Base-by-base conservation (phyloP, 1,140 invertebrate species). In the Eubasilissa regina region DNA sequence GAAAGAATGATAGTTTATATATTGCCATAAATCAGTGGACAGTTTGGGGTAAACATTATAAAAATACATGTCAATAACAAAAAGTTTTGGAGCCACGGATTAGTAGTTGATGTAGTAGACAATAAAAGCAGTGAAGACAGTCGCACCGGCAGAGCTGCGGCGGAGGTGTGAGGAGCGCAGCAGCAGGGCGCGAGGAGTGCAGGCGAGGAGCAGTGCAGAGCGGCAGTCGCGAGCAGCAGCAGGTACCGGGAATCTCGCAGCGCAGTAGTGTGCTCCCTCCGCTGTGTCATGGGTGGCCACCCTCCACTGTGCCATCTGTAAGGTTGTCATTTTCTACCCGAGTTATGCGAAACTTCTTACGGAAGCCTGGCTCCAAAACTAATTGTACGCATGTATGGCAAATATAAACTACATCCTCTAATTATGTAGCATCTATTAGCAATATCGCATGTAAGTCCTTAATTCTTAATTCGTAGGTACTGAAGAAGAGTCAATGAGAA, bases 311-410 rank as follows among this genome's bases (percentile, higher is more conserved):
- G 53, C 68, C 44, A 80, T 80, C 81, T 82, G 81, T 58, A 82
- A 82, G 81, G 81, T 82, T 82, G 79, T 77, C 75, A 82, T 82
- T 79, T 51, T 75, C 81, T 62, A 80, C 75, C 81, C 81, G 75
- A 80, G 75, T 82, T 66, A 82, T 82, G 70, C 68, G 66, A 78
- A 82, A 82, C 77, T 81, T 70, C 77, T 78, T 56, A 73, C 47
- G 6, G 47, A 53, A 66, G 15, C 45, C 70, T 64, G 77, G 66
- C 80, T 73, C 80, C 80, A 81, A 81, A 79, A 79, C 74, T 58
- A 45, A 74, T 66, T 62, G 55, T 17, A 55, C 25, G 73, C 72
- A 44, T 64, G 48, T 45, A 44, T 75, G 66, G 66, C 43, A 56
- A 76, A 75, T 80, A 80, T 75, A 75, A 75, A 75, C 66, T 55